These are phyloP conservation scores for Dasyurus viverrinus DNA, from an alignment of 2,113 vertebrate species.

Conservation along the genomic window DNA sequence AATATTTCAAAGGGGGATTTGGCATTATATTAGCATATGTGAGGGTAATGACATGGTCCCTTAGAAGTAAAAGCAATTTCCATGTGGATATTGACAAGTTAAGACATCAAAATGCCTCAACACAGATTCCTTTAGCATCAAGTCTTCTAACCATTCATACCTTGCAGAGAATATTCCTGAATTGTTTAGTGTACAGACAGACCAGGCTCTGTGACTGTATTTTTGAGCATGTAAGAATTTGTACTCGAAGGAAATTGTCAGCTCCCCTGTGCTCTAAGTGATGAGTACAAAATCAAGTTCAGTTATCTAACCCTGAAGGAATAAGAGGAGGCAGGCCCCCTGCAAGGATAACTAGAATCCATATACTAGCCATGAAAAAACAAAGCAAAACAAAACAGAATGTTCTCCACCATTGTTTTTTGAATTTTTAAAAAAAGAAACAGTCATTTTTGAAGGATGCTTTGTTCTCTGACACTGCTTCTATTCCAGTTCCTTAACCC, in stretches of 20 bases:
- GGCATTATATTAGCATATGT: background rate
- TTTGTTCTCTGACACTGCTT: background rate
- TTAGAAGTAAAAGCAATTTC: background rate
- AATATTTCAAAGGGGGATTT: background rate
- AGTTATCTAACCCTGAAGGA: background rate
- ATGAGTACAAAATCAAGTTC: background rate
- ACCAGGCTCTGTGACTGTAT: background rate
- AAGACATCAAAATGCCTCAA: background rate
- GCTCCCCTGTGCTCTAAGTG: background rate
- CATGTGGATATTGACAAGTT: background rate
- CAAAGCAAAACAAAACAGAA: background rate
- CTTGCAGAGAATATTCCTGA: slow-evolving; percentile 25
- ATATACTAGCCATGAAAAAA: background rate
- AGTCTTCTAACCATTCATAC: background rate
- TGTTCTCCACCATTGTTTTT: background rate
- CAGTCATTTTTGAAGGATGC: background rate
- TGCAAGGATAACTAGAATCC: background rate
- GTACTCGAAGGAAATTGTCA: background rate
- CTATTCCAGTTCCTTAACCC: background rate
- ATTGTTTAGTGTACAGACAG: background rate
- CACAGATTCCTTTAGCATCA: background rate
- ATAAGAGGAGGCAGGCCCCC: background rate
- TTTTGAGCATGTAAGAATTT: background rate
- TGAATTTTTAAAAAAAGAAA: background rate
- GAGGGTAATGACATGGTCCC: background rate